Evolutionary conservation across 2,888 invertebrate genomes (phyloP).

Genomic region (Apotomis turbidana): DNA sequence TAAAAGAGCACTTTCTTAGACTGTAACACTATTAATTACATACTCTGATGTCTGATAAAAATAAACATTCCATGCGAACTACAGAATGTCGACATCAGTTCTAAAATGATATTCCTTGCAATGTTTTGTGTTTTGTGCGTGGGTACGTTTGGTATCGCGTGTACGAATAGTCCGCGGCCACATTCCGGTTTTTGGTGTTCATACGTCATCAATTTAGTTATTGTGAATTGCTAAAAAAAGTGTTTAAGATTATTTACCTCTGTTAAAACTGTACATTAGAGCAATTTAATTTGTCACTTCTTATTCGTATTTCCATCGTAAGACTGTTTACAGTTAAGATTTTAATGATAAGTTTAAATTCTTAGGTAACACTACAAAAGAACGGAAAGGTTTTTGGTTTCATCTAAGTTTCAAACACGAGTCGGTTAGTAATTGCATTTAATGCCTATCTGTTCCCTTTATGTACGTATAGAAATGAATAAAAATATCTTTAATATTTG

Average conservation of each 20-base stretch:
- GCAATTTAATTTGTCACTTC: conserved; percentile 24
- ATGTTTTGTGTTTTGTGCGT: conserved; percentile 3
- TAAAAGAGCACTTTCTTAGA: too few relatives aligned
- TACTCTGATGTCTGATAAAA: not conserved
- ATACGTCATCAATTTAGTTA: not conserved
- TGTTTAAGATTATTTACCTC: conserved; percentile 10
- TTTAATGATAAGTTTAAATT: conserved; percentile 36
- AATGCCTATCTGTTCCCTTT: conserved; percentile 25
- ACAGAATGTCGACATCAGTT: not conserved
- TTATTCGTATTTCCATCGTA: conserved; percentile 40
- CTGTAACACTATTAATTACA: too few relatives aligned
- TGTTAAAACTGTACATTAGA: conserved; percentile 8
- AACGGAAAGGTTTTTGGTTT: conserved; percentile 13
- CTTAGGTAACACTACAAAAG: conserved; percentile 2
- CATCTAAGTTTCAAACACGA: conserved; percentile 7
- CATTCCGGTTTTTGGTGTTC: not conserved
- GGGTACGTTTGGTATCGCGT: conserved; percentile 2
- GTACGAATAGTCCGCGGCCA: conserved; percentile 6
- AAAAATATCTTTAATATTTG: not conserved
- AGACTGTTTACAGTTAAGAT: conserved; percentile 40
- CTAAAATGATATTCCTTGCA: not conserved
- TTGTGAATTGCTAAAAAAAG: conserved; percentile 8
- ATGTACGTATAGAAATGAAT: conserved; percentile 1
- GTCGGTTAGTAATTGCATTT: conserved; percentile 34
- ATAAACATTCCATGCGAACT: conserved; percentile 30